These are phyloP conservation scores for Sebastes paucispinis DNA, from an alignment of 2,797 vertebrate genomes.

Conservation along the genomic window DNA sequence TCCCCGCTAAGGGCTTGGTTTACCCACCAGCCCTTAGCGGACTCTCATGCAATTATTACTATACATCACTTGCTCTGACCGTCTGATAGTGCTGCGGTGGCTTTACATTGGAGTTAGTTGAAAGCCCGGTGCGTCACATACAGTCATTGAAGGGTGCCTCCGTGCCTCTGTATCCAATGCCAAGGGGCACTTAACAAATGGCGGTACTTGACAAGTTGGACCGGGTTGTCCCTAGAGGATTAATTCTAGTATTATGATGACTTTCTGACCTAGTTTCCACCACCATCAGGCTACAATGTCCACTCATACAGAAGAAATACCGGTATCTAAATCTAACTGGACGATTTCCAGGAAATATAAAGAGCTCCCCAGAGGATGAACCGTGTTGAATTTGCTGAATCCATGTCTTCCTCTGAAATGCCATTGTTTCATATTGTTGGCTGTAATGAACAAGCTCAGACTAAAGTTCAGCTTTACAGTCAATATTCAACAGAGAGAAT, in stretches of 20 bases:
- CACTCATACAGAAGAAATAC: not conserved
- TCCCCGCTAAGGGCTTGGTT: too few relatives aligned
- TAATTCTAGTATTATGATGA: not conserved
- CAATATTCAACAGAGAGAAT: not conserved
- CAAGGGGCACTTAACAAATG: not conserved
- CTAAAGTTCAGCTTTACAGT: slow-evolving; percentile 2
- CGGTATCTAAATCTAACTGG: not conserved
- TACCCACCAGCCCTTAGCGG: too few relatives aligned
- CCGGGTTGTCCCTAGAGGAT: not conserved
- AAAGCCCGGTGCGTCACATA: too few relatives aligned
- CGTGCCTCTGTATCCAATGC: not conserved
- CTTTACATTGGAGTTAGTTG: too few relatives aligned
- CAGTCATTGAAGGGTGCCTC: not conserved
- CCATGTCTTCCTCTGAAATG: not conserved
- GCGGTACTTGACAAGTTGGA: not conserved
- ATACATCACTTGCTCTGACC: too few relatives aligned
- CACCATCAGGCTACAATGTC: not conserved
- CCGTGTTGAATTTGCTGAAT: not conserved
- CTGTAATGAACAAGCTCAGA: not conserved
- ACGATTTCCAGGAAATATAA: not conserved
- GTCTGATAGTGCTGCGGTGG: too few relatives aligned
- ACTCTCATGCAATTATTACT: too few relatives aligned
- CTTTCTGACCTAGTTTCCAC: not conserved
- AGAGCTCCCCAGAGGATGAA: not conserved
- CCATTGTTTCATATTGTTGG: not conserved